phyloP scores from a whole-genome alignment of 2,888 invertebrate genomes.

The Tipula unca region DNA sequence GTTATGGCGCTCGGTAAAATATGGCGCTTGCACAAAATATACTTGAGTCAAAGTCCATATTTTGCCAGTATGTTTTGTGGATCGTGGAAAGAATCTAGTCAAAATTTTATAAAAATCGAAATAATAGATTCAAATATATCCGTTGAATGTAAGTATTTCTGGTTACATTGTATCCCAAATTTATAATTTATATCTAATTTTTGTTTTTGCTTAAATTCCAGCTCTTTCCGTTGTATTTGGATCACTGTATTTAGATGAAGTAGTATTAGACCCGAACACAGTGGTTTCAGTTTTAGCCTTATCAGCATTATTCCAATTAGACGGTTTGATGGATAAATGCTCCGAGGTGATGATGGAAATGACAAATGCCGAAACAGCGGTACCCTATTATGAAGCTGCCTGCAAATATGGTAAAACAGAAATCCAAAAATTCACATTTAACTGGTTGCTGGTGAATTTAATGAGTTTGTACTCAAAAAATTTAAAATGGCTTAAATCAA shows the following conservation, averaged over 20 bases:
- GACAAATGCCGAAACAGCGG: constrained; percentile 60
- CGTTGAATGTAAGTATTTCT: constrained; percentile 47
- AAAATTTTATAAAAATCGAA: constrained; percentile 56
- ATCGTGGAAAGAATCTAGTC: constrained; percentile 62
- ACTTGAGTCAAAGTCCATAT: constrained; percentile 71
- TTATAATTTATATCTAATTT: not conserved
- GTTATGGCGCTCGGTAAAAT: constrained; percentile 60
- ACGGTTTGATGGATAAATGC: constrained; percentile 64
- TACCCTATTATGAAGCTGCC: constrained; percentile 59
- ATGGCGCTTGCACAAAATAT: constrained; percentile 70
- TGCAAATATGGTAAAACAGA: constrained; percentile 56
- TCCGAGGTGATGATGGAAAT: constrained; percentile 65
- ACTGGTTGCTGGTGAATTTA: constrained; percentile 62
- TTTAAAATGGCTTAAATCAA: constrained; percentile 49
- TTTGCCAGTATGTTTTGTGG: constrained; percentile 76
- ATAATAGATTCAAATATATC: constrained; percentile 64
- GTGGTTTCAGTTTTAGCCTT: constrained; percentile 61
- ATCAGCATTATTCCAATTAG: constrained; percentile 65
- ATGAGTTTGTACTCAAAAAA: constrained; percentile 51
- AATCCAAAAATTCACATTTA: constrained; percentile 53
- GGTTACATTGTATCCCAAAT: too few relatives aligned
- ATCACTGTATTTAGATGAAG: constrained; percentile 66
- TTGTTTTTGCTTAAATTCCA: constrained; percentile 34
- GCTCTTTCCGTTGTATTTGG: constrained; percentile 63
- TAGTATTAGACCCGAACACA: constrained; percentile 56